Evolutionary conservation across 2,113 vertebrate species (phyloP).

Genomic region (Eptatretus burgeri): DNA sequence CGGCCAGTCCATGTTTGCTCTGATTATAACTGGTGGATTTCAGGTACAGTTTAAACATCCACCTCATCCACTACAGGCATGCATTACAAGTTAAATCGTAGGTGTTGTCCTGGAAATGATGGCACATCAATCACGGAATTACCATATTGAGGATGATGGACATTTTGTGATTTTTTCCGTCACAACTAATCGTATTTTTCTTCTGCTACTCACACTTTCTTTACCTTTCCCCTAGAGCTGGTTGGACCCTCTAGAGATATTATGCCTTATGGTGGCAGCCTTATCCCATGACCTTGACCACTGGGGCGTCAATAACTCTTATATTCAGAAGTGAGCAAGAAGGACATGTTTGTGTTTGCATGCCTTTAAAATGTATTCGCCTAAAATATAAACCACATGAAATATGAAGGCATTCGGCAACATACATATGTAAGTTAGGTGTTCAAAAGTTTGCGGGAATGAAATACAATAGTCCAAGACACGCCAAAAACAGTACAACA

Average conservation of each 20-base stretch:
- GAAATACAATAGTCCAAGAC: no score
- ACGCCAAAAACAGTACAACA: no score
- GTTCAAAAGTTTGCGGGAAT: no score
- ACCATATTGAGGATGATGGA: no score
- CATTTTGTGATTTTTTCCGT: no score
- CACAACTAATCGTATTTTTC: no score
- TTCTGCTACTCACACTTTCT: no score
- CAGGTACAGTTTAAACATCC: conserved; percentile 26
- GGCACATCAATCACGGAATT: no score
- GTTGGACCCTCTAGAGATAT: conserved; percentile 42
- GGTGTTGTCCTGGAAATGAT: no score
- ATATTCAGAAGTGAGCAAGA: conserved; percentile 49
- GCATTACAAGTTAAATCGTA: no score
- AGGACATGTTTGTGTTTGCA: conserved; percentile 6
- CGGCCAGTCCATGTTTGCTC: conserved; percentile 76
- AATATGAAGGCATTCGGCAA: conserved; percentile 7
- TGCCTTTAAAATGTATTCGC: conserved; percentile 13
- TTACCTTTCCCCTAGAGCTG: conserved; percentile 22
- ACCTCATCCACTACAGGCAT: no score
- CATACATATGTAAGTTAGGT: no score
- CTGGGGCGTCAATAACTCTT: conserved; percentile 86
- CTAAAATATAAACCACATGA: conserved; percentile 22
- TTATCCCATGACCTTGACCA: conserved; percentile 85
- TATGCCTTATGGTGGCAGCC: conserved; percentile 73
- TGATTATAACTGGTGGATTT: conserved; percentile 56